A percentile compares a stretch with the other conserved stretches of the same genome.
Conservation (phyloP, 1,140 invertebrate species). For the Contarinia nasturtii region DNA sequence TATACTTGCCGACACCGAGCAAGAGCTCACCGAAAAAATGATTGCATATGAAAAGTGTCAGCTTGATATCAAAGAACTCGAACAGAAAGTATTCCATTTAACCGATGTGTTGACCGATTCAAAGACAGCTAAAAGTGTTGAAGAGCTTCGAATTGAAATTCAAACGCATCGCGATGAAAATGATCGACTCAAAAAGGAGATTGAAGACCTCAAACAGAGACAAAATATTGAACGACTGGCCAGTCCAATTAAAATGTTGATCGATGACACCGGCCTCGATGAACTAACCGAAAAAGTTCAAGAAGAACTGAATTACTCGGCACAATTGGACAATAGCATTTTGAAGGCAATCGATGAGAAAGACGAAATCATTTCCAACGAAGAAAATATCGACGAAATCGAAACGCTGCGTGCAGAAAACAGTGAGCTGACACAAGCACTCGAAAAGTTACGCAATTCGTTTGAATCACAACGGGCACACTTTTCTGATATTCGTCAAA, state of each 20-base stretch:
- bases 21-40: constrained; percentile 1
- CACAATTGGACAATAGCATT: constrained; percentile 33
- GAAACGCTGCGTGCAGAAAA: constrained; percentile 18
- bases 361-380: constrained; percentile 22
- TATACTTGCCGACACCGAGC: background rate
- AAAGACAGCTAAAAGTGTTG: background rate
- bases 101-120: constrained; percentile 1
- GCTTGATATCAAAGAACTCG: background rate
- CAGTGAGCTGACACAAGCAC: constrained; percentile 23
- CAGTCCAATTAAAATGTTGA: constrained; percentile 13
- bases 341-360: constrained; percentile 31
- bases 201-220: constrained; percentile 1
- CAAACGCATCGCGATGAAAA: background rate
- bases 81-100: background rate
- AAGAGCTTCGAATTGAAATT: background rate
- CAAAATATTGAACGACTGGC: constrained; percentile 4
- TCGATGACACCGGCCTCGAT: constrained; percentile 29
- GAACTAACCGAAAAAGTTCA: constrained; percentile 34
- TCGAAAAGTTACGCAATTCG: constrained; percentile 24
- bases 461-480: constrained; percentile 29
- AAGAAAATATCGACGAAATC: constrained; percentile 23
- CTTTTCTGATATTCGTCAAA: constrained; percentile 29
- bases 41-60: constrained; percentile 2
- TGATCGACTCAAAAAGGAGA: background rate
- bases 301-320: constrained; percentile 36